A percentile compares a stretch with the other conserved stretches of the same genome.
These are phyloP conservation scores for Dunckerocampus dactyliophorus DNA, from an alignment of 2,113 vertebrate genomes.

Conservation along the genomic window DNA sequence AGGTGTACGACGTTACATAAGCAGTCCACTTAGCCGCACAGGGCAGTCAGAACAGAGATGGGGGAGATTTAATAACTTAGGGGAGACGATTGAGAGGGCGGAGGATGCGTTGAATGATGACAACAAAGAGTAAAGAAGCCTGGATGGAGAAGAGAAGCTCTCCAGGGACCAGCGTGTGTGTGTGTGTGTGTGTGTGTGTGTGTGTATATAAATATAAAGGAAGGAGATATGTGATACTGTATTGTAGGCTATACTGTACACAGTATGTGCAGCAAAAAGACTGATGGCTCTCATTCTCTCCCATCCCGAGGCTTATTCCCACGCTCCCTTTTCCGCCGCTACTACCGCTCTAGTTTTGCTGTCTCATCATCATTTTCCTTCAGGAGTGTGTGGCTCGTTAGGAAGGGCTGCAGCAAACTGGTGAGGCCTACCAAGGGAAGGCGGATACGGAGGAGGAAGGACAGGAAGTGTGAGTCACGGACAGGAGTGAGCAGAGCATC, in stretches of 20 bases:
- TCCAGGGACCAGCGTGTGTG: slow-evolving; percentile 21
- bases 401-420: slow-evolving; percentile 46
- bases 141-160: slow-evolving; percentile 37
- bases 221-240: too few species aligned
- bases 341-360: slow-evolving; percentile 47
- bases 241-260: slow-evolving; percentile 26
- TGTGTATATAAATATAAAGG: too few species aligned
- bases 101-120: slow-evolving; percentile 43
- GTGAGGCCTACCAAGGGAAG: slow-evolving; percentile 47
- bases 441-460: slow-evolving; percentile 16
- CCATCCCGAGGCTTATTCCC: slow-evolving; percentile 18
- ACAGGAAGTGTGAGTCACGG: slow-evolving; percentile 33
- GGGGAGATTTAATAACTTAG: slow-evolving; percentile 50
- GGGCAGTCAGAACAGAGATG: slow-evolving; percentile 44
- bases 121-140: slow-evolving; percentile 37
- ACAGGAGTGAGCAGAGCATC: slow-evolving; percentile 29
- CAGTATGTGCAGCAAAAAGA: slow-evolving; percentile 52
- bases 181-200: neutral
- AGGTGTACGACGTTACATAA: slow-evolving; percentile 59
- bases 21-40: slow-evolving; percentile 62
- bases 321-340: slow-evolving; percentile 7
- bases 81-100: slow-evolving; percentile 4
- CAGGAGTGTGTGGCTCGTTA: slow-evolving; percentile 61
- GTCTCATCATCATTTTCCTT: slow-evolving; percentile 68
- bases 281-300: slow-evolving; percentile 53